Percentiles rank a stretch among this genome's conserved stretches.
phyloP scores from a whole-genome alignment of 2,888 invertebrate species.

The Unio delphinus region DNA sequence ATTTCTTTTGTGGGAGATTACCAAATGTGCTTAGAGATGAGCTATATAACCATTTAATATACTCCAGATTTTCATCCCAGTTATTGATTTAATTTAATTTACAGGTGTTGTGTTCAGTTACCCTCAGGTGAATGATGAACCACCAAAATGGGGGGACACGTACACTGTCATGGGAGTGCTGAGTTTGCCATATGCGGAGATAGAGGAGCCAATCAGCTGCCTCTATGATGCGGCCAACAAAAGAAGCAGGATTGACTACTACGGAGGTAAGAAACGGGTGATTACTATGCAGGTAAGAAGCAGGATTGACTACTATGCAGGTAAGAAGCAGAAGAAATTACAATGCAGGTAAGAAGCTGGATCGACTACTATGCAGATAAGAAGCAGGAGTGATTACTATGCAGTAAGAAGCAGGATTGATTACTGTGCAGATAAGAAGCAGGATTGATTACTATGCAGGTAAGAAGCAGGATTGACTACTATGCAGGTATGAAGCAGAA shows the following conservation, averaged over 20 bases:
- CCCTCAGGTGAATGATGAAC: constrained; percentile 11
- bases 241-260: constrained; percentile 93
- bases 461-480: constrained; percentile 90
- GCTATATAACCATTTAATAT: too few relatives aligned
- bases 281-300: constrained; percentile 75
- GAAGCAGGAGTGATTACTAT: constrained; percentile 84
- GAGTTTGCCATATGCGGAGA: constrained; percentile 93
- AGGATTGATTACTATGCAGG: background rate
- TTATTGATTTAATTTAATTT: background rate
- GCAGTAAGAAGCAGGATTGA: constrained; percentile 89
- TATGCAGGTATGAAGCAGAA: constrained; percentile 80
- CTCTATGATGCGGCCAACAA: constrained; percentile 85
- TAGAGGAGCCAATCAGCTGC: constrained; percentile 90
- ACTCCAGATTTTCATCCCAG: background rate
- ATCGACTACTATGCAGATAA: constrained; percentile 58
- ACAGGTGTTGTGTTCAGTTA: constrained; percentile 4
- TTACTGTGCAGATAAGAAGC: constrained; percentile 84
- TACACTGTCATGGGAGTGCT: constrained; percentile 71
- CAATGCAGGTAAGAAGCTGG: constrained; percentile 78
- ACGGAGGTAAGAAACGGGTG: constrained; percentile 78
- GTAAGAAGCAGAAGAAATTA: constrained; percentile 67
- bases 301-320: constrained; percentile 94
- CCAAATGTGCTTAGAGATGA: too few relatives aligned
- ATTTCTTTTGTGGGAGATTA: too few relatives aligned
- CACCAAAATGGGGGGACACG: constrained; percentile 44